Conservation (phyloP, 2,797 vertebrate genomes). For the Argya squamiceps region DNA sequence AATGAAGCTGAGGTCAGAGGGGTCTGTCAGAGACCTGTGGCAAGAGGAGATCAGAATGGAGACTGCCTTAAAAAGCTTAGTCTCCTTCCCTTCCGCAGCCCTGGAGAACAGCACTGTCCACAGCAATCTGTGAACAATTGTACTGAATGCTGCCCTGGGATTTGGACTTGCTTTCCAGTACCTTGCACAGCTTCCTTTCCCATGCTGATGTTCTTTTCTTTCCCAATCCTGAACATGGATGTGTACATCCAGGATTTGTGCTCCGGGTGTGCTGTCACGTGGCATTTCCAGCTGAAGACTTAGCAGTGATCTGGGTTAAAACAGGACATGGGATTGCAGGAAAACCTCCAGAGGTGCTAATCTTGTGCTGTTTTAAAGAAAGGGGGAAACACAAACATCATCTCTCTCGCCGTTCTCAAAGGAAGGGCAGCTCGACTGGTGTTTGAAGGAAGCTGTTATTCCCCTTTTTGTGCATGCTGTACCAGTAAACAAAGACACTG, state of each 20-base stretch:
- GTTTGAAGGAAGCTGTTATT: neutral
- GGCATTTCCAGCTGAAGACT: neutral
- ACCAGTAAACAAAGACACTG: neutral
- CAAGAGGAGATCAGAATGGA: neutral
- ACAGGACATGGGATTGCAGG: neutral
- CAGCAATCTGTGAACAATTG: neutral
- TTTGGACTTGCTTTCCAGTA: neutral
- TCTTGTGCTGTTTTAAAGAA: neutral
- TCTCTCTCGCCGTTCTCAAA: neutral
- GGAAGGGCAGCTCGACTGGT: neutral
- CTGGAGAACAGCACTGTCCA: neutral
- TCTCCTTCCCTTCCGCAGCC: neutral
- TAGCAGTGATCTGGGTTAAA: neutral
- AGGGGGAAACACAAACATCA: fast-evolving
- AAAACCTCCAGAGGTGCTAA: neutral
- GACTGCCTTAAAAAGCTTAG: neutral
- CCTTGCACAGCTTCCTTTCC: neutral
- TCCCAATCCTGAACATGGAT: neutral
- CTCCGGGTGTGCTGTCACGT: neutral
- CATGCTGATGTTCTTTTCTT: neutral
- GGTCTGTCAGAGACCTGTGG: neutral
- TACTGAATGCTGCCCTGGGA: neutral
- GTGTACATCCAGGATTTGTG: neutral
- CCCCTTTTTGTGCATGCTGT: neutral
- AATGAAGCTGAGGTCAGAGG: neutral